Percentiles rank a stretch among this genome's conserved stretches.
Evolutionary conservation across 2,797 vertebrate species (phyloP).

Genomic region (Pelodytes ibericus): DNA sequence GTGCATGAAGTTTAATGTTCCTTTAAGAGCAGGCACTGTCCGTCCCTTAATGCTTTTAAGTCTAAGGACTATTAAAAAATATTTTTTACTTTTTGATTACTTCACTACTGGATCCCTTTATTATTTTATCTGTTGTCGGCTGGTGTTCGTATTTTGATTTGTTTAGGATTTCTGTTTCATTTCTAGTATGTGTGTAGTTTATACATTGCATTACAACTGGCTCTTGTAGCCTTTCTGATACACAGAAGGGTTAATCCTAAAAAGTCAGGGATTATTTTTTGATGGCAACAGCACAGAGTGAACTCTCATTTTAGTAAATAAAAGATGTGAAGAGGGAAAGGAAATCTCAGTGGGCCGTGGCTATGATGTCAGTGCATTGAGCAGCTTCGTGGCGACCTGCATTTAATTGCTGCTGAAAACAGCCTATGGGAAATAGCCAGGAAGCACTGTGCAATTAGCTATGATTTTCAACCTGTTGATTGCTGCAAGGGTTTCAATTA

Average conservation of each 20-base stretch:
- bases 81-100: no score
- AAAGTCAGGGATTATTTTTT: not conserved
- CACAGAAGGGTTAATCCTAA: not conserved
- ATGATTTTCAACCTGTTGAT: not conserved
- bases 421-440: constrained; percentile 22
- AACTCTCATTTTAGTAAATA: constrained; percentile 36
- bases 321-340: constrained; percentile 9
- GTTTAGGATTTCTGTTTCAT: no score
- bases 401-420: constrained; percentile 23
- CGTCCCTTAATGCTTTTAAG: no score
- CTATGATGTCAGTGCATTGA: constrained; percentile 7
- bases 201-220: no score
- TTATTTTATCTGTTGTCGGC: no score
- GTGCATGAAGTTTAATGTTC: no score
- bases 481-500: not conserved
- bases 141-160: no score
- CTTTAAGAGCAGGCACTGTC: no score
- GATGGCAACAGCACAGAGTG: not conserved
- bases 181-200: no score
- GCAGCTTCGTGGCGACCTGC: constrained; percentile 8
- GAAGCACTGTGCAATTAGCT: not conserved
- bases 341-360: constrained; percentile 31
- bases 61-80: no score
- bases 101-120: no score
- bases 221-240: no score